Percentiles rank a stretch among this genome's conserved stretches.
Evolutionary conservation across 30 jellyfish, hydroid and myxozoan genomes (phyloP).

Genomic region (Rhopilema esculentum): DNA sequence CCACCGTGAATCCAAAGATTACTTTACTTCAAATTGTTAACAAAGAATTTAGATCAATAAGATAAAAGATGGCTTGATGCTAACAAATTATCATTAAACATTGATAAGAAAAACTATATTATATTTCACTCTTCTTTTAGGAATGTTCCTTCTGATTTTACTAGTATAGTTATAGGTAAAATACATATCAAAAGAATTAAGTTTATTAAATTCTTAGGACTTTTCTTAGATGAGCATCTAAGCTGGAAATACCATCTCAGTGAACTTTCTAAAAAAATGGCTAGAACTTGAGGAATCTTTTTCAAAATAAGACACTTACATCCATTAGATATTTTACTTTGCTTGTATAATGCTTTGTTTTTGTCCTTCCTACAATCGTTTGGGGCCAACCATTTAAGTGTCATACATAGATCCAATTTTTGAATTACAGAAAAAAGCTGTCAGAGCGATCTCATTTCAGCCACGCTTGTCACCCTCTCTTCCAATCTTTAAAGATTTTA

Average conservation of each 20-base stretch:
- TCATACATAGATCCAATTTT: conserved; percentile 33
- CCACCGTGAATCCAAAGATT: conserved; percentile 38
- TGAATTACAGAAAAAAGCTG: conserved; percentile 24
- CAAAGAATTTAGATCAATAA: conserved; percentile 11
- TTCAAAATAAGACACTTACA: conserved; percentile 30
- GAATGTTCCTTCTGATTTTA: conserved; percentile 18
- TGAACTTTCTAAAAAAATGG: conserved; percentile 36
- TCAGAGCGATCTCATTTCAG: conserved; percentile 6
- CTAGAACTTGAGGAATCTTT: conserved; percentile 53
- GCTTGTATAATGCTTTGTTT: conserved; percentile 42
- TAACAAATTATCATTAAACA: no score
- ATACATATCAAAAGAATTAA: conserved; percentile 28
- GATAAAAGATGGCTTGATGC: conserved; percentile 45
- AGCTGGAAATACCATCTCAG: no score
- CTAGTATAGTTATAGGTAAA: conserved; percentile 14
- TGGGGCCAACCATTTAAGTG: conserved; percentile 55
- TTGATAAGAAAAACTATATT: conserved; percentile 32
- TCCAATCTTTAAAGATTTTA: conserved; percentile 34
- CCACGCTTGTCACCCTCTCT: conserved; percentile 17
- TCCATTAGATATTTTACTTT: conserved; percentile 33
- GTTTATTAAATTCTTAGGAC: conserved; percentile 33
- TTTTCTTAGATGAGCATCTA: conserved; percentile 57
- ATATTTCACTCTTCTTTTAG: conserved; percentile 37
- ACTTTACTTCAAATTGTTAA: conserved; percentile 15
- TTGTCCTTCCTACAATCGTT: no score